phyloP scores from a whole-genome alignment of 23 tunicate species.

The Pegea sp. region DNA sequence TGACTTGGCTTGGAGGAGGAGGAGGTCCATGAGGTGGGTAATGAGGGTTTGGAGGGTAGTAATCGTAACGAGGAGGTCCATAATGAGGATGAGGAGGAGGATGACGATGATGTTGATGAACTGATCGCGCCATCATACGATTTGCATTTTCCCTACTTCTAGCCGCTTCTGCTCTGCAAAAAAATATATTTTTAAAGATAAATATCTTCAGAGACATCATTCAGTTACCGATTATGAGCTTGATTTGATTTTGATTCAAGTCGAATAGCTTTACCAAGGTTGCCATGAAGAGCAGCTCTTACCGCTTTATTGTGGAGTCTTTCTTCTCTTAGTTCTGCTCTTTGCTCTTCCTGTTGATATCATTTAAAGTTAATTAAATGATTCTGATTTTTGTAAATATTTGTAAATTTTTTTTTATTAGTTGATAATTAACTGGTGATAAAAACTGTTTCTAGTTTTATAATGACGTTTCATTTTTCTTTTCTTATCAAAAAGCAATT shows the following conservation, averaged over 20 bases:
- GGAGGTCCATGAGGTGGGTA: constrained; percentile 42
- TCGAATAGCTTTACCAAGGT: constrained; percentile 43
- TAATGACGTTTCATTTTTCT: too few relatives aligned
- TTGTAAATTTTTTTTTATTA: too few relatives aligned
- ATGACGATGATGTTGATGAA: constrained; percentile 32
- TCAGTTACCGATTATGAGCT: constrained; percentile 40
- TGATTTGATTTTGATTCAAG: constrained; percentile 30
- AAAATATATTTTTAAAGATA: constrained; percentile 1
- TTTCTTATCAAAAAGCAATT: too few relatives aligned
- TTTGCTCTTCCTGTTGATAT: constrained; percentile 59
- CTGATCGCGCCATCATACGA: constrained; percentile 23
- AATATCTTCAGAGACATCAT: too few relatives aligned
- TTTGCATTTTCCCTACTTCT: constrained; percentile 29
- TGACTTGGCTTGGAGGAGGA: too few relatives aligned
- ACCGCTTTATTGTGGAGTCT: constrained; percentile 60
- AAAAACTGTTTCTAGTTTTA: too few relatives aligned
- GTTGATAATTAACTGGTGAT: too few relatives aligned
- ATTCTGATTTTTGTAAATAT: too few relatives aligned
- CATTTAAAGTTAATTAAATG: too few relatives aligned
- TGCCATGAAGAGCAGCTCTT: constrained; percentile 67
- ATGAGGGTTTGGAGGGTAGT: constrained; percentile 7
- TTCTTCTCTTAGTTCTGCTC: constrained; percentile 38
- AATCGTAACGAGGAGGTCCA: constrained; percentile 11
- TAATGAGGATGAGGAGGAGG: constrained; percentile 15
- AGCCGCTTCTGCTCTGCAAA: constrained; percentile 60